Evolutionary conservation across 2,888 invertebrate genomes (phyloP).

Genomic region (Theretra japonica): DNA sequence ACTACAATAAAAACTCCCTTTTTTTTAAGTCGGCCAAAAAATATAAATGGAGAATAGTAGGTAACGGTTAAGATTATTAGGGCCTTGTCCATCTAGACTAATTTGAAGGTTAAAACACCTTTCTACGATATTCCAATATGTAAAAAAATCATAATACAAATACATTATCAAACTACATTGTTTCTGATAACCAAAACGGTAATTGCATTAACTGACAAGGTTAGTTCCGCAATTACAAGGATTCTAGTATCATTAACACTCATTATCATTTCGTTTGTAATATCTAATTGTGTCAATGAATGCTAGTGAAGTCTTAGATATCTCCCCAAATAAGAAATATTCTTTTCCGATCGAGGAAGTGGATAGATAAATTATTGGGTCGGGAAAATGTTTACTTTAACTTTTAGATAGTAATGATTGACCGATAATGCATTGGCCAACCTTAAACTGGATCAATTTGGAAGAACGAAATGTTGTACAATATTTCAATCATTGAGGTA

Average conservation of each 20-base stretch:
- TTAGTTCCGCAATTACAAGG: conserved; percentile 18
- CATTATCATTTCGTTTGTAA: background rate
- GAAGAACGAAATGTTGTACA: too few relatives aligned
- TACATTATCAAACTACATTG: background rate
- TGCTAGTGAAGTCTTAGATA: background rate
- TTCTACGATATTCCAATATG: background rate
- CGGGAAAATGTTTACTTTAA: too few relatives aligned
- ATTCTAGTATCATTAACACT: background rate
- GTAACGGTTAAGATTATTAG: too few relatives aligned
- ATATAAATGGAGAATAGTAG: too few relatives aligned
- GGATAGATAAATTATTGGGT: background rate
- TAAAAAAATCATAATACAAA: background rate
- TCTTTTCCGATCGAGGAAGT: background rate
- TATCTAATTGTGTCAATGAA: background rate
- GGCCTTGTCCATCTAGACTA: too few relatives aligned
- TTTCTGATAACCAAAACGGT: background rate
- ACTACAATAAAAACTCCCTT: too few relatives aligned
- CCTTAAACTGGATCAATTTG: too few relatives aligned
- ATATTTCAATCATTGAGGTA: too few relatives aligned
- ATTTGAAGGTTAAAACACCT: too few relatives aligned
- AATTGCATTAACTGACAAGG: conserved; percentile 10
- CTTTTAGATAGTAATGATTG: too few relatives aligned
- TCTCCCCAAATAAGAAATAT: background rate
- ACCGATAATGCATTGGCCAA: too few relatives aligned
- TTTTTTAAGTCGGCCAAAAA: too few relatives aligned